Evolutionary conservation across 2,113 vertebrate species (phyloP).

Genomic region (Chloebia gouldiae): DNA sequence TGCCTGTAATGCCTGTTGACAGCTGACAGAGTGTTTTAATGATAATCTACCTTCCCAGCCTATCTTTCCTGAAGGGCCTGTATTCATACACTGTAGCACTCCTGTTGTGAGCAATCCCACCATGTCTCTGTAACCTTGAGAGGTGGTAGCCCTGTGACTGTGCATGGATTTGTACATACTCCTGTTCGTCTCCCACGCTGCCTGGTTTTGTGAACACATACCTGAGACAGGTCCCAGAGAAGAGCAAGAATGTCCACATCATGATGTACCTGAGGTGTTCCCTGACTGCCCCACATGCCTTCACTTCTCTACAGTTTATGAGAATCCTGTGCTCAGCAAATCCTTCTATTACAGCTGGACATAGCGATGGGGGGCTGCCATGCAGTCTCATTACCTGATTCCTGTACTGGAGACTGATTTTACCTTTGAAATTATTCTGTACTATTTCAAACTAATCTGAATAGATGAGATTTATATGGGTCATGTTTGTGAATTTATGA

Average conservation of each 20-base stretch:
- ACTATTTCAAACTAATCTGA: neutral
- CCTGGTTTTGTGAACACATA: neutral
- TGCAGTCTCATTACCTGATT: neutral
- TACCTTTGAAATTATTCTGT: neutral
- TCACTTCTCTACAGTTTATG: neutral
- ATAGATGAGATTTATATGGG: neutral
- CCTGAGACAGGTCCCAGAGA: neutral
- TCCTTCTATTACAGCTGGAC: neutral
- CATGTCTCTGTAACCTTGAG: neutral
- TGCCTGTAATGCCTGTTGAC: neutral
- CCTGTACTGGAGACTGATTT: neutral
- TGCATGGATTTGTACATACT: neutral
- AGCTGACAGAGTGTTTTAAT: neutral
- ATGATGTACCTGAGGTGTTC: neutral
- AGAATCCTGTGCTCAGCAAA: neutral
- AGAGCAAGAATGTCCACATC: neutral
- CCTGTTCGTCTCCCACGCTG: neutral
- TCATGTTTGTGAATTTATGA: neutral
- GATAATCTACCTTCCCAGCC: neutral
- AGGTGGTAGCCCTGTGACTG: neutral
- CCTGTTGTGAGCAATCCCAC: neutral
- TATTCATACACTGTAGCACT: no score
- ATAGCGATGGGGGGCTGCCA: neutral
- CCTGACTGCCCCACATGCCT: neutral
- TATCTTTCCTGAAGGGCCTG: neutral